A percentile compares a stretch with the other conserved stretches of the same genome.
Conservation (phyloP, 2,113 vertebrate species). For the Oncorhynchus gorbuscha region DNA sequence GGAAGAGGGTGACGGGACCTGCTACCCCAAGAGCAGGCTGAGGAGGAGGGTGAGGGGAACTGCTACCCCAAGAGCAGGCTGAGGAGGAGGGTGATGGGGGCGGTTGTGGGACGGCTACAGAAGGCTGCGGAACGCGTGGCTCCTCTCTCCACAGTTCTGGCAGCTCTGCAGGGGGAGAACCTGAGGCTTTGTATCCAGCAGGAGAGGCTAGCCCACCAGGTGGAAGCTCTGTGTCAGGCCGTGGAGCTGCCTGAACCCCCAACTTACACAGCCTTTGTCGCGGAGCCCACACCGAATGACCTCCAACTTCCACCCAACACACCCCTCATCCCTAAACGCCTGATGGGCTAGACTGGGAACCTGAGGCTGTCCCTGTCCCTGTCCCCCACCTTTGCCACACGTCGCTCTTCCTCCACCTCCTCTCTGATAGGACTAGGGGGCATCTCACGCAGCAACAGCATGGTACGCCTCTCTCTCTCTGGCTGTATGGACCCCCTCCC, state of each 20-base stretch:
- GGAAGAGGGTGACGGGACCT: too few relatives aligned
- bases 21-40: too few relatives aligned
- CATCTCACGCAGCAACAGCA: conserved; percentile 67
- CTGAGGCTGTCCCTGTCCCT: conserved; percentile 42
- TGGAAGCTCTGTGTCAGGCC: conserved; percentile 72
- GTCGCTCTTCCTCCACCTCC: conserved; percentile 72
- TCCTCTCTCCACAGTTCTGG: conserved; percentile 67
- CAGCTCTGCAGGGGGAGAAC: conserved; percentile 79
- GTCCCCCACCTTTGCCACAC: conserved; percentile 78
- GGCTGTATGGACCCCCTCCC: conserved; percentile 8
- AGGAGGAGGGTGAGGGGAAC: conserved; percentile 1
- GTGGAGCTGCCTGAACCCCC: conserved; percentile 66
- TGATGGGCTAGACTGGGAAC: neutral
- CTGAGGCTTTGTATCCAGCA: conserved; percentile 77
- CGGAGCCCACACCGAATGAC: conserved; percentile 60
- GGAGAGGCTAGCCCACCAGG: conserved; percentile 69
- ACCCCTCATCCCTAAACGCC: neutral
- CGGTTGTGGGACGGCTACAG: conserved; percentile 60
- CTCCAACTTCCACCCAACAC: conserved; percentile 33
- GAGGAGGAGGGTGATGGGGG: conserved; percentile 35
- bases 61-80: too few relatives aligned
- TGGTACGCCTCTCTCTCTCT: conserved; percentile 61
- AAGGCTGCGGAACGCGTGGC: conserved; percentile 58
- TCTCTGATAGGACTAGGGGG: conserved; percentile 47
- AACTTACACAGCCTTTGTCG: conserved; percentile 28